phyloP scores from a whole-genome alignment of 2,888 invertebrate species.

The Microctonus aethiopoides region DNA sequence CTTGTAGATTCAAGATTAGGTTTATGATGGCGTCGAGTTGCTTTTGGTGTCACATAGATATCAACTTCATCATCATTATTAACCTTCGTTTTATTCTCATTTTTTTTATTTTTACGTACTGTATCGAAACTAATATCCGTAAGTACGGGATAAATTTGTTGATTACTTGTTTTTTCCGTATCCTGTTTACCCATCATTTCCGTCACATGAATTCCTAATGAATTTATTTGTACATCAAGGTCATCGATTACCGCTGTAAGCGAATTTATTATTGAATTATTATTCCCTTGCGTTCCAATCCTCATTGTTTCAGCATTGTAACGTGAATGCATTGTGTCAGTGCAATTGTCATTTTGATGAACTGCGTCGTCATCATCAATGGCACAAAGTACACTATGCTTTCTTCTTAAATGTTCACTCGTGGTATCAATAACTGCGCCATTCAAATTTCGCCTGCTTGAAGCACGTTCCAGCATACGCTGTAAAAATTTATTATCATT shows the following conservation, averaged over 20 bases:
- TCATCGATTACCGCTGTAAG: conserved; percentile 35
- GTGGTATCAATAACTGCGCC: conserved; percentile 20
- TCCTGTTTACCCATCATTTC: background rate
- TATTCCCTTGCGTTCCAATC: conserved; percentile 15
- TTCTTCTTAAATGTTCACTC: conserved; percentile 24
- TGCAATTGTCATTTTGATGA: conserved; percentile 5
- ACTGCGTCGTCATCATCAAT: conserved; percentile 27
- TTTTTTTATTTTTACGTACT: background rate
- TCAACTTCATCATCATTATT: conserved; percentile 18
- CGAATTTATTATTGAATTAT: conserved; percentile 16
- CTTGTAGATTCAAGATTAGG: conserved; percentile 52
- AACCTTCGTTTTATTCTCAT: background rate
- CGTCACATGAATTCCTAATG: conserved; percentile 28
- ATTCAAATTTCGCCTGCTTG: conserved; percentile 24
- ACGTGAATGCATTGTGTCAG: background rate
- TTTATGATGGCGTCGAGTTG: conserved; percentile 26
- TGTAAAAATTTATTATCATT: no score
- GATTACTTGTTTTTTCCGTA: background rate
- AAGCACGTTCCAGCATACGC: conserved; percentile 38
- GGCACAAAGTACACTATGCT: conserved; percentile 29
- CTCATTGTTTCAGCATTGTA: conserved; percentile 10
- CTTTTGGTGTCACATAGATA: conserved; percentile 31
- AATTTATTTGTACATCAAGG: conserved; percentile 35
- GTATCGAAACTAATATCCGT: conserved; percentile 19
- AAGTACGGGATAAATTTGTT: conserved; percentile 32